A percentile compares a stretch with the other conserved stretches of the same genome.
Evolutionary conservation across 2,113 vertebrate genomes (phyloP).

Genomic region (Helogale parvula): DNA sequence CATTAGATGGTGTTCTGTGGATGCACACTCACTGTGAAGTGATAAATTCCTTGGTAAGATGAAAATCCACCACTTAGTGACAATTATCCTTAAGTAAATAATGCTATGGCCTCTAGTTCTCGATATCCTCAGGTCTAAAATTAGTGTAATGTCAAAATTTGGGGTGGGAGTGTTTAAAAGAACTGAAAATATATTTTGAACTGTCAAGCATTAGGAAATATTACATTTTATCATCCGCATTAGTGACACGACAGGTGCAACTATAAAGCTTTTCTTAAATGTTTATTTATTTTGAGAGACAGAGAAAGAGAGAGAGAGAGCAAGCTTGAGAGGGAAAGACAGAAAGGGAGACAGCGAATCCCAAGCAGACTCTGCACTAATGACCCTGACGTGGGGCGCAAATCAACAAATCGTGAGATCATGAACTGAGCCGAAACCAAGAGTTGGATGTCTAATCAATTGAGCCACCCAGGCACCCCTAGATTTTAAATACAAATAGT

Average conservation of each 20-base stretch:
- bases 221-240: neutral
- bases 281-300: too few relatives aligned
- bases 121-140: neutral
- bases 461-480: too few relatives aligned
- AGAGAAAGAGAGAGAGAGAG: too few relatives aligned
- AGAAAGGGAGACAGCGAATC: too few relatives aligned
- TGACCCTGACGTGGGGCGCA: too few relatives aligned
- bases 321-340: too few relatives aligned
- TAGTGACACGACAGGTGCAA: neutral
- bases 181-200: neutral
- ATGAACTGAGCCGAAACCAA: too few relatives aligned
- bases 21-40: neutral
- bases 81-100: neutral
- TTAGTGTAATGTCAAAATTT: neutral
- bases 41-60: neutral
- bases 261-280: neutral
- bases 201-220: neutral
- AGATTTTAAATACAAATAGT: constrained; percentile 16
- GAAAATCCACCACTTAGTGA: neutral
- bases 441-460: too few relatives aligned
- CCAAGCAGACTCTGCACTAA: too few relatives aligned
- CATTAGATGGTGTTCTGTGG: neutral
- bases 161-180: neutral
- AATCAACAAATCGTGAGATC: too few relatives aligned
- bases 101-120: neutral